Conservation (phyloP, 2,888 invertebrate species). For the Rhamphomyia laevipes region DNA sequence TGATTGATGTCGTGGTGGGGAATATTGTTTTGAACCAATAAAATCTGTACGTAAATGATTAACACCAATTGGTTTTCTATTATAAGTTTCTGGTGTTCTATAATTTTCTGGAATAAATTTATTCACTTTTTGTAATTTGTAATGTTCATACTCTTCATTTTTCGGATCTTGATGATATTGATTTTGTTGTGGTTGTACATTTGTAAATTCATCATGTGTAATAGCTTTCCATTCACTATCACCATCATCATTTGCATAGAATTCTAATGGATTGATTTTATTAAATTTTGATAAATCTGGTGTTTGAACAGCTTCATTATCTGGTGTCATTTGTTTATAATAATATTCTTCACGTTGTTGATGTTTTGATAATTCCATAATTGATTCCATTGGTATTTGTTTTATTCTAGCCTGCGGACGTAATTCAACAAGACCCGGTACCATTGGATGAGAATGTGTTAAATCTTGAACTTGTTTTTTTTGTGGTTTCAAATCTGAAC, state of each 20-base stretch:
- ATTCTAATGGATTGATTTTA: constrained; percentile 12
- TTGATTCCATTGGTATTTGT: constrained; percentile 32
- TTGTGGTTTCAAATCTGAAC: constrained; percentile 30
- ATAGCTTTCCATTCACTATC: constrained; percentile 32
- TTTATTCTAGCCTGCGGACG: constrained; percentile 33
- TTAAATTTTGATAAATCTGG: constrained; percentile 20
- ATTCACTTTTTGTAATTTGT: no score
- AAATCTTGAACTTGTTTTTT: constrained; percentile 31
- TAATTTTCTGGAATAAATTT: not conserved
- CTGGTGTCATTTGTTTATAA: constrained; percentile 14
- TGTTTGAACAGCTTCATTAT: constrained; percentile 13
- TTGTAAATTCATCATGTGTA: constrained; percentile 11
- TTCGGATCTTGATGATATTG: constrained; percentile 8
- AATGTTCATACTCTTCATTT: constrained; percentile 10
- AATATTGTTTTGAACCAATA: constrained; percentile 22
- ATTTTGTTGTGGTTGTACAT: not conserved
- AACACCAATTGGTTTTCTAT: constrained; percentile 14
- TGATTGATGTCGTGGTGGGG: not conserved
- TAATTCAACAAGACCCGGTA: constrained; percentile 33
- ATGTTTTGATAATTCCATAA: constrained; percentile 22
- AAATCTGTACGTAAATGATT: constrained; percentile 21
- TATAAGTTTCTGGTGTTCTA: constrained; percentile 20
- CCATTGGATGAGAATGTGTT: constrained; percentile 29
- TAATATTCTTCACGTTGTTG: constrained; percentile 27
- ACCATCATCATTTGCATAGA: constrained; percentile 18